Base-by-base conservation (phyloP, 2,797 vertebrate species). In the Halcyon chelicuti region DNA sequence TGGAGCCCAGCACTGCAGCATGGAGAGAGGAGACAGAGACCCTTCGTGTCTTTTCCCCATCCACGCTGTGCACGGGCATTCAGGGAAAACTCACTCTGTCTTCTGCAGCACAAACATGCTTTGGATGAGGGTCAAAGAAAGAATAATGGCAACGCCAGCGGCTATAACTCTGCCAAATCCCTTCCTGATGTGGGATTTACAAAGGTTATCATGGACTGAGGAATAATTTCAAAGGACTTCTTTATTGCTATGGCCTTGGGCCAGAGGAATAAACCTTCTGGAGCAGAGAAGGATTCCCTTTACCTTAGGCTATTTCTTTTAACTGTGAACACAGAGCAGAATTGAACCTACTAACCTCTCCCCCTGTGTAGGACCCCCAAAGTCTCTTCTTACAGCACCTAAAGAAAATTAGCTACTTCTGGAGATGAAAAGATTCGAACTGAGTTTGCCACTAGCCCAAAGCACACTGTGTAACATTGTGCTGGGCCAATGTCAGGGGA, bases 171-270 rank as follows among this genome's bases (percentile, higher is more conserved):
- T 94, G 85, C 79, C 87, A 96, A 80, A 94, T 66, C 87, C 58
- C 60, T 65, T 94, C 91, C 90, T 94, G 78, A 81, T 94, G 66
- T 72, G 79, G 76, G 87, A 89, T 96, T 94, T 90, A 63, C 52
- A 73, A 91, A 93, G 60, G 87, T 90, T 96, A 57, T 93, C 47
- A 20, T 49, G 58, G 67, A 76, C 51, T 84, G 47, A 33, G 76
- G 72, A 83, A 72, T 94, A 83, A 85, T 94, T 93, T 93, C 93
- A 96, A 94, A 90, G 90, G 55, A 51, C 17, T 89, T 79, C 42
- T 87, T 93, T 77, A 80, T 33, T 91, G 54, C 55, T 87, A 9
- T 88, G 85, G 91, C 81, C 84, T 83, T 37, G 6, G 85, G 79
- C 82, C 46, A 81, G 55, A 20, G 23, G 49, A 93, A 93, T 80